Percentiles rank a stretch among this genome's conserved stretches.
phyloP scores from a whole-genome alignment of 2,888 invertebrate species.

The Hymenopus coronatus region DNA sequence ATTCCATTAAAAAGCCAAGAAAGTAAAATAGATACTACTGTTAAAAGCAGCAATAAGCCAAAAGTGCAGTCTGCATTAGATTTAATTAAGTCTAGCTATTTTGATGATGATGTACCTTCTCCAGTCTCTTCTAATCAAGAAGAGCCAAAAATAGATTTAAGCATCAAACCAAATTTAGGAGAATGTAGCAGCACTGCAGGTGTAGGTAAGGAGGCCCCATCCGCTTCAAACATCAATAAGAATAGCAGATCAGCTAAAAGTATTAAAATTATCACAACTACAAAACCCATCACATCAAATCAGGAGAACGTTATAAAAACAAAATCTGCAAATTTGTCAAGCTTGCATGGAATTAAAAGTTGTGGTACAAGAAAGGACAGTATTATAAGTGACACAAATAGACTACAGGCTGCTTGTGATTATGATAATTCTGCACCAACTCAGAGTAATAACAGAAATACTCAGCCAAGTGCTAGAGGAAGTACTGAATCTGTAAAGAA shows the following conservation, averaged over 20 bases:
- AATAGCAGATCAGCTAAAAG: neutral
- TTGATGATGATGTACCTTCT: constrained; percentile 14
- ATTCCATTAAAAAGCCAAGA: neutral
- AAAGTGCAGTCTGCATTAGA: neutral
- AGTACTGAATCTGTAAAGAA: neutral
- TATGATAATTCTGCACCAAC: neutral
- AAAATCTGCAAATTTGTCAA: neutral
- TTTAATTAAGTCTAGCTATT: constrained; percentile 14
- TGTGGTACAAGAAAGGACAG: neutral
- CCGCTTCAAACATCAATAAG: neutral
- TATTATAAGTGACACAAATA: neutral
- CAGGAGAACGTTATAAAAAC: neutral
- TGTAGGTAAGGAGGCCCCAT: neutral
- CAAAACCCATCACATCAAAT: neutral
- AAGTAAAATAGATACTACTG: neutral
- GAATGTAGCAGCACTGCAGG: neutral
- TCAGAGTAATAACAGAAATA: neutral
- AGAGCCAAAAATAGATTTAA: neutral
- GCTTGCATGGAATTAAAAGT: neutral
- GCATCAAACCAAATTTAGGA: neutral
- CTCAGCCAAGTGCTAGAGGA: neutral
- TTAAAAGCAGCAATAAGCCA: neutral
- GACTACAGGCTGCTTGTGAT: neutral
- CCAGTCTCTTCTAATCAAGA: constrained; percentile 2
- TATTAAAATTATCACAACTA: neutral